Evolutionary conservation across 2,888 invertebrate species (phyloP), one percentile per base, ranked within the genome.

Genomic region (Cheilosia grossa): DNA sequence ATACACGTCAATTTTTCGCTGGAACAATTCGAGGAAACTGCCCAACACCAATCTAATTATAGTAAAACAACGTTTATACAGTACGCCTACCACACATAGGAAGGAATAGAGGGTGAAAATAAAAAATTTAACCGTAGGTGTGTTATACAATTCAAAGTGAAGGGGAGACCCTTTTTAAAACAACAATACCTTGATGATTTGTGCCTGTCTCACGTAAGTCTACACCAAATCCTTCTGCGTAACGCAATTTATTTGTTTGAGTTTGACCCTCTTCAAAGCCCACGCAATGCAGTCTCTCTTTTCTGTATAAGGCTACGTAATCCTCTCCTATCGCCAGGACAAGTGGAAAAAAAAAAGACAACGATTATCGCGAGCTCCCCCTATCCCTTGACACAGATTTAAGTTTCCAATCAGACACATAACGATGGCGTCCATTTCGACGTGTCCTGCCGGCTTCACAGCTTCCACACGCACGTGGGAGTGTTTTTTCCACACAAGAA

Each of bases 311-410:
- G 13, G 5, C 51, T 24, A 51, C 33, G 15, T 88, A 83, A 90
- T 90, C 90, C 90, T 90, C 88, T 87, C 89, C 87, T 89, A 90
- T 90, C 88, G 88, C 88, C 88, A 90, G 67, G 51, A 58, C 44
- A 30, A 30, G 30, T 30, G 27, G 1, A 9, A 33, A 33, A 10
- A 33, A 10, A 33, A 33, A 37, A 13, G 42, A 44, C 42, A 61
- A 66, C 33, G 40, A 24, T 37, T 33, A 63, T 30, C 44, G 44
- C 42, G 54, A 70, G 27, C n/a, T 30, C 59, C 47, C 61, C 58
- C 59, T 63, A 72, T 77, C 82, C 77, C 86, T 82, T 86, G 86
- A 82, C 86, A 82, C 77, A 86, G 67, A 77, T 86, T 82, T 30
- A 63, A 42, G 54, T 10, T 15, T 33, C n/a, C 40, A 64, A 74